Conservation (phyloP, 2,113 vertebrate species). For the Sinocyclocheilus grahami region DNA sequence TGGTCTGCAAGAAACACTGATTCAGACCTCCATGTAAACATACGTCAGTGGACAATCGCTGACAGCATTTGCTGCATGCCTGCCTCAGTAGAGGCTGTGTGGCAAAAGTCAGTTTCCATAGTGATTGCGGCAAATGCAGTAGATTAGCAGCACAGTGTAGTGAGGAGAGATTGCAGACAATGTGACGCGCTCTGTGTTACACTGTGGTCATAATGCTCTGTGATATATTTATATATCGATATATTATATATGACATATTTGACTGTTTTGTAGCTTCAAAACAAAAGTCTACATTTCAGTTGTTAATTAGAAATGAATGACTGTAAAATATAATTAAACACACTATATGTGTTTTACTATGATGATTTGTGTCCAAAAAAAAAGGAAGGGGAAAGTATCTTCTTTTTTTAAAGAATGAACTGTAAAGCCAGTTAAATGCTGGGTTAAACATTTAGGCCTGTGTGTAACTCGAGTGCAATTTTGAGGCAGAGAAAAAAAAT, state of each 20-base stretch:
- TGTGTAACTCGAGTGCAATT: background rate
- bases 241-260: background rate
- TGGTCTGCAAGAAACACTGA: background rate
- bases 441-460: background rate
- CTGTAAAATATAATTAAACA: background rate
- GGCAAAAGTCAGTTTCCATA: conserved; percentile 80
- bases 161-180: conserved; percentile 69
- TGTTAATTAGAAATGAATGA: background rate
- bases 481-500: background rate
- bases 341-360: background rate
- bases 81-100: conserved; percentile 59
- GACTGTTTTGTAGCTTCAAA: background rate
- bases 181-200: conserved; percentile 62
- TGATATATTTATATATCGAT: background rate
- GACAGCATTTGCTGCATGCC: conserved; percentile 58
- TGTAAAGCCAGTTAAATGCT: background rate
- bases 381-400: background rate
- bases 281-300: background rate
- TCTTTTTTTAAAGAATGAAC: background rate
- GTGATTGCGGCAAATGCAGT: conserved; percentile 74
- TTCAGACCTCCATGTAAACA: background rate
- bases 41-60: background rate
- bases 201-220: background rate
- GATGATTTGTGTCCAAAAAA: background rate
- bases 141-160: conserved; percentile 73